A percentile compares a stretch with the other conserved stretches of the same genome.
These are phyloP conservation scores for Macrophya annulata DNA, from an alignment of 2,888 invertebrate species.

Conservation along the genomic window DNA sequence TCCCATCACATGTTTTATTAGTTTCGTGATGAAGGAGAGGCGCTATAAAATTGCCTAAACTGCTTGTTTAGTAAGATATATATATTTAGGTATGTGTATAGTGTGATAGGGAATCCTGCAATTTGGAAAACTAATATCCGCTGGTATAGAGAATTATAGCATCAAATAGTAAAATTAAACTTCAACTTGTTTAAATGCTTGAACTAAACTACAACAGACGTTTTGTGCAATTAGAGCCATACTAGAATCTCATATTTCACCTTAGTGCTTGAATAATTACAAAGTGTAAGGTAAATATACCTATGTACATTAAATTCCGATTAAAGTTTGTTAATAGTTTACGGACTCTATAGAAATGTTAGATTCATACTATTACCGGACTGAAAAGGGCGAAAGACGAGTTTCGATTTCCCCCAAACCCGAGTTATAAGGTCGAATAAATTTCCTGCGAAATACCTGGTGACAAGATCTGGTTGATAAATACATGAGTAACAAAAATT, in stretches of 20 bases:
- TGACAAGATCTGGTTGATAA: neutral
- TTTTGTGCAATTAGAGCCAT: neutral
- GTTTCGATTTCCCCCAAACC: neutral
- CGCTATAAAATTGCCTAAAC: neutral
- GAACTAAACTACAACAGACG: constrained; percentile 24
- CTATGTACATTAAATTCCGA: constrained; percentile 12
- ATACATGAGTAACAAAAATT: neutral
- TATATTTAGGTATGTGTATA: neutral
- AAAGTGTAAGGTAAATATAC: neutral
- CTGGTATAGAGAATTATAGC: constrained; percentile 21
- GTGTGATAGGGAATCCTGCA: neutral
- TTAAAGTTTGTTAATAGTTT: constrained; percentile 27
- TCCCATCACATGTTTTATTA: neutral
- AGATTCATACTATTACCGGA: neutral
- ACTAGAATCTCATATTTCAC: neutral
- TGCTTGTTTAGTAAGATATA: constrained; percentile 10
- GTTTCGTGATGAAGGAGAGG: neutral
- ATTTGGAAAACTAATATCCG: neutral
- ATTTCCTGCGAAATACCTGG: neutral
- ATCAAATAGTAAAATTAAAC: constrained; percentile 35
- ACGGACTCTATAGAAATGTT: neutral
- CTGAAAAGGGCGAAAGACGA: neutral
- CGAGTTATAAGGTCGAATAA: neutral
- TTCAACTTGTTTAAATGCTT: constrained; percentile 16
- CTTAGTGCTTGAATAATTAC: constrained; percentile 28